These are phyloP conservation scores for Euproctis similis DNA, from an alignment of 2,888 invertebrate genomes.

Conservation along the genomic window DNA sequence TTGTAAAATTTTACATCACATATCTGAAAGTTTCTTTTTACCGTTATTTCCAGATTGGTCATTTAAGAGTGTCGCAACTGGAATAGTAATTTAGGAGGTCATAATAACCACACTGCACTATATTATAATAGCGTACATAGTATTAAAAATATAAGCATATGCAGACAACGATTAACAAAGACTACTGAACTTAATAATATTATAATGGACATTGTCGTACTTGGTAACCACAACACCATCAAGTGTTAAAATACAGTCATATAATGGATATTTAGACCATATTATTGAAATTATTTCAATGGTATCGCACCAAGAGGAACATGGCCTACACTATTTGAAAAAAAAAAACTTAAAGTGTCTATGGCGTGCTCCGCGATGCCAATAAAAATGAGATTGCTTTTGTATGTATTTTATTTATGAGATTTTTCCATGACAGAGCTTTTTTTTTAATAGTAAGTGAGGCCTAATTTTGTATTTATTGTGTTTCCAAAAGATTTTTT, in stretches of 20 bases:
- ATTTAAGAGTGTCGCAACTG: slow-evolving; percentile 71
- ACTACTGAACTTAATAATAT: slow-evolving; percentile 40
- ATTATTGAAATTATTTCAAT: no score
- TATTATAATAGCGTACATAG: slow-evolving; percentile 31
- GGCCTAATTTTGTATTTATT: slow-evolving; percentile 63
- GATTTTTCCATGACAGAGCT: slow-evolving; percentile 66
- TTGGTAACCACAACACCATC: no score
- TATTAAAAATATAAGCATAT: slow-evolving; percentile 40
- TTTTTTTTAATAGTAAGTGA: slow-evolving; percentile 61
- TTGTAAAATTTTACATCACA: slow-evolving; percentile 16
- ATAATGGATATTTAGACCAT: no score
- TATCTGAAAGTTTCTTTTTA: slow-evolving; percentile 27
- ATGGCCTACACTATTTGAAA: no score
- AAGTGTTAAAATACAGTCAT: no score
- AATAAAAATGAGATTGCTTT: slow-evolving; percentile 44
- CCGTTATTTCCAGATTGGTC: slow-evolving; percentile 72
- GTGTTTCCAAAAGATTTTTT: slow-evolving; percentile 37
- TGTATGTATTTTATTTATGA: slow-evolving; percentile 51
- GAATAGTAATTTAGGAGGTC: slow-evolving; percentile 58
- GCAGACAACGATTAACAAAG: slow-evolving; percentile 66
- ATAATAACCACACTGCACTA: slow-evolving; percentile 35
- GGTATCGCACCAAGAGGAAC: no score
- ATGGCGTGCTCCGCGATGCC: no score
- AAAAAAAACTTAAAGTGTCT: no score
- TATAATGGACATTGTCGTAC: slow-evolving; percentile 21